Evolutionary conservation across 2,888 invertebrate species (phyloP).

Genomic region (Caenorhabditis doughertyi): DNA sequence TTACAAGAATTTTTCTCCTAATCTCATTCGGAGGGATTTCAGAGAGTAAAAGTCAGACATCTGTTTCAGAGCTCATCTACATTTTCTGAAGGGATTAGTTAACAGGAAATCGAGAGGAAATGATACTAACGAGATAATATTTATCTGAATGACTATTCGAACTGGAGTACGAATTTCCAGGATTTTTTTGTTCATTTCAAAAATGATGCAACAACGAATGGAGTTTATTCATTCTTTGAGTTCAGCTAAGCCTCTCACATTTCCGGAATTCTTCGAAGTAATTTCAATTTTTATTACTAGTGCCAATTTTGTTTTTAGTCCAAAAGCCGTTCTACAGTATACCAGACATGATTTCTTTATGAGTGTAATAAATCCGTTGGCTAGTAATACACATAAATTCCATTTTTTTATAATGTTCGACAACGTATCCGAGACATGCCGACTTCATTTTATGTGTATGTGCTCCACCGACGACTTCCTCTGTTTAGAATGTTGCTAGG

Average conservation of each 20-base stretch:
- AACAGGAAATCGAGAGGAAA: slow-evolving; percentile 21
- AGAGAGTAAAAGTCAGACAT: slow-evolving; percentile 13
- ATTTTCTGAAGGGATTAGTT: not conserved
- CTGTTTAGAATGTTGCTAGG: slow-evolving; percentile 9
- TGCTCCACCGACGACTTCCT: slow-evolving; percentile 4
- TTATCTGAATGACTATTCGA: not conserved
- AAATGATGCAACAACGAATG: slow-evolving; percentile 6
- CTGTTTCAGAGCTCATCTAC: slow-evolving; percentile 4
- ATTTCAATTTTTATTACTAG: not conserved
- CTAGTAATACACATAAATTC: slow-evolving; percentile 15
- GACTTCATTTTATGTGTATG: slow-evolving; percentile 1
- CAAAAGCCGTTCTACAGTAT: not conserved
- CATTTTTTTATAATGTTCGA: not conserved
- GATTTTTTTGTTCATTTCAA: slow-evolving; percentile 2
- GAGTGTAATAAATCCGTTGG: not conserved
- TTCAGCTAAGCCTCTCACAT: not conserved
- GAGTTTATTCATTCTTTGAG: slow-evolving; percentile 4
- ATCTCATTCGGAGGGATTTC: slow-evolving; percentile 6
- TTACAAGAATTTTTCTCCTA: not conserved
- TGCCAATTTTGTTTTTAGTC: not conserved
- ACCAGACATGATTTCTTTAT: not conserved
- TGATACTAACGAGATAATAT: not conserved
- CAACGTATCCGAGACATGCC: not conserved
- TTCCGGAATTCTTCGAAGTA: not conserved
- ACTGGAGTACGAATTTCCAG: slow-evolving; percentile 1